Evolutionary conservation across 2,113 vertebrate genomes (phyloP), one percentile per base, ranked within the genome.

Genomic region (Pterocles orientalis): DNA sequence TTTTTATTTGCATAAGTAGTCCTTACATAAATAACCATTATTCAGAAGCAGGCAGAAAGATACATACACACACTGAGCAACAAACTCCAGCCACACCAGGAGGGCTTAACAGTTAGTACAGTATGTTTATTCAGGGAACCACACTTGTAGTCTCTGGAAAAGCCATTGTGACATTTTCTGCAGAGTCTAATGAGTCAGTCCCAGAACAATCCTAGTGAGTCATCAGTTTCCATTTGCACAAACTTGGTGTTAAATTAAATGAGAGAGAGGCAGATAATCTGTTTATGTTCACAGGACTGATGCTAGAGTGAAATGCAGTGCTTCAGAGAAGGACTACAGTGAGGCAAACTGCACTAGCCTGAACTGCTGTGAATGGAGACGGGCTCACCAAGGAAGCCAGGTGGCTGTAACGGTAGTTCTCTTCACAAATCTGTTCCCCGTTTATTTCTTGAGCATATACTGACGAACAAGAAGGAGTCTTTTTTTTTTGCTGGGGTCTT

Each of bases 171-270:
- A 13, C 88, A 86, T 81, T 77, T 92, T 80, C 75, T 53, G n/a
- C 65, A 66, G 7, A 66, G 64, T 29, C 58, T 62, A 57, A 70
- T 70, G 64, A 81, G n/a, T 50, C 75, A 73, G 69, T 41, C 41
- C 58, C 58, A 95, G 82, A 94, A 86, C 45, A 90, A 94, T 73
- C 45, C n/a, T 68, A 58, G 25, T 57, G 82, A 91, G 43, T 88
- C 80, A 90, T 43, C 64, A 70, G 58, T 78, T 92, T 80, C 47
- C 65, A 75, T 91, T 88, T 78, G n/a, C 68, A 88, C n/a, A 86
- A 73, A 81, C 25, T n/a, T 70, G 47, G 9, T 72, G 25, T 81
- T 90, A 85, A 93, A 82, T 34, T 5, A 95, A 92, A 90, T 5
- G 10, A 77, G 25, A 69, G 53, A 58, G 12, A 61, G 31, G 36